Evolutionary conservation across 2,113 vertebrate species (phyloP).

Genomic region (Gila orcuttii): DNA sequence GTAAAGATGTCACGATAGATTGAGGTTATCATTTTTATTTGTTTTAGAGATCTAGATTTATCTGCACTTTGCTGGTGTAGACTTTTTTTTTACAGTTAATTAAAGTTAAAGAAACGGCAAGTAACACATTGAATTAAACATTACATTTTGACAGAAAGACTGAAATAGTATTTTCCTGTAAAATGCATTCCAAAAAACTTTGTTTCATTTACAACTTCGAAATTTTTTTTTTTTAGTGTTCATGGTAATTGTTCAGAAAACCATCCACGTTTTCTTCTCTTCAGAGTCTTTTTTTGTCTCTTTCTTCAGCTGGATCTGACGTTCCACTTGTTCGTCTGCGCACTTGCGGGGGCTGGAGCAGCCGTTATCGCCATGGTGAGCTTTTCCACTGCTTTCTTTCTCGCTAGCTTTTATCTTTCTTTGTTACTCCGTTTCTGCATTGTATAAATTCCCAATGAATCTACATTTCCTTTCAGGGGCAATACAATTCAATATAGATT

Average conservation of each 20-base stretch:
- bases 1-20: not conserved
- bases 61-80: too few relatives aligned
- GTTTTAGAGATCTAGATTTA: not conserved
- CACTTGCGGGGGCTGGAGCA: conserved; percentile 94
- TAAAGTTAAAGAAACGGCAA: too few relatives aligned
- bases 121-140: too few relatives aligned
- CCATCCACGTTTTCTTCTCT: not conserved
- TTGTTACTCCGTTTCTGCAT: not conserved
- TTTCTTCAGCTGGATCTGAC: conserved; percentile 93
- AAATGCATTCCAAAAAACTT: too few relatives aligned
- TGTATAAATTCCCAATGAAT: not conserved
- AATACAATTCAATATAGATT: not conserved
- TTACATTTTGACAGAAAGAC: too few relatives aligned
- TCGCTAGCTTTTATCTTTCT: not conserved
- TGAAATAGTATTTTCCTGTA: too few relatives aligned
- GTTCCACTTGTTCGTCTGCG: conserved; percentile 97
- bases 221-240: not conserved
- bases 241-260: not conserved
- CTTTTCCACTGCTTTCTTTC: not conserved
- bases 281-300: conserved; percentile 31
- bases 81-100: too few relatives aligned
- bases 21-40: not conserved
- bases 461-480: not conserved
- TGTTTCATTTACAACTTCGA: too few relatives aligned
- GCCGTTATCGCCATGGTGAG: conserved; percentile 98